Evolutionary conservation across 2,888 invertebrate species (phyloP).

Genomic region (Macropis europaea): DNA sequence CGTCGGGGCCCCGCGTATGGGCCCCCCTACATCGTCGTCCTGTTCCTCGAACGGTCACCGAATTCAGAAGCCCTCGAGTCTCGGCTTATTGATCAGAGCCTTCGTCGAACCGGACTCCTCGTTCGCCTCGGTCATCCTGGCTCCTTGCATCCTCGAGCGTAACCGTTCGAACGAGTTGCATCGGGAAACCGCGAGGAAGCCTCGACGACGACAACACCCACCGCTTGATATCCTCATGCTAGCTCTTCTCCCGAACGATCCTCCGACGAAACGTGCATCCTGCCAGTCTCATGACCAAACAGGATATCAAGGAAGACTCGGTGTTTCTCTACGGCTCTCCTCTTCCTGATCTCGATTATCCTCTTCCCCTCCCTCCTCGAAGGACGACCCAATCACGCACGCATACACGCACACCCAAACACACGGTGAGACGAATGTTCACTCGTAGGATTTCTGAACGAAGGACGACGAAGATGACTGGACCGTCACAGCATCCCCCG

Average conservation of each 20-base stretch:
- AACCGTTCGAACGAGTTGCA: slow-evolving; percentile 7
- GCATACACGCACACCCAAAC: no score
- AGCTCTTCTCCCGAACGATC: neutral
- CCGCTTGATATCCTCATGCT: slow-evolving; percentile 35
- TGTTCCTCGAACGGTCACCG: slow-evolving; percentile 34
- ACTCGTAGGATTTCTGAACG: slow-evolving; percentile 4
- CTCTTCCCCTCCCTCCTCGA: slow-evolving; percentile 2
- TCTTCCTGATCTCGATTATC: slow-evolving; percentile 5
- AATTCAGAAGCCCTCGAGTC: slow-evolving; percentile 46
- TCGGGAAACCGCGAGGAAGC: neutral
- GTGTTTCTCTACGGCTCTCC: neutral
- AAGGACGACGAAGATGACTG: no score
- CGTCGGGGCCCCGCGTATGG: slow-evolving; percentile 63
- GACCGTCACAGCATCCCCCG: no score
- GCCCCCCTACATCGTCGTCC: slow-evolving; percentile 65
- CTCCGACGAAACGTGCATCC: neutral
- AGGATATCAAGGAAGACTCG: neutral
- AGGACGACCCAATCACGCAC: slow-evolving; percentile 17
- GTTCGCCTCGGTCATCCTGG: slow-evolving; percentile 42
- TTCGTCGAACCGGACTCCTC: slow-evolving; percentile 50
- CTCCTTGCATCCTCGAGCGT: slow-evolving; percentile 40
- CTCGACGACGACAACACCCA: slow-evolving; percentile 7
- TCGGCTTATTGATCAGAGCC: slow-evolving; percentile 55
- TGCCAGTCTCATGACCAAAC: neutral
- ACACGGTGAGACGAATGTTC: slow-evolving; percentile 7